Evolutionary conservation across 1,140 invertebrate genomes (phyloP).

Genomic region (Halotydeus destructor): DNA sequence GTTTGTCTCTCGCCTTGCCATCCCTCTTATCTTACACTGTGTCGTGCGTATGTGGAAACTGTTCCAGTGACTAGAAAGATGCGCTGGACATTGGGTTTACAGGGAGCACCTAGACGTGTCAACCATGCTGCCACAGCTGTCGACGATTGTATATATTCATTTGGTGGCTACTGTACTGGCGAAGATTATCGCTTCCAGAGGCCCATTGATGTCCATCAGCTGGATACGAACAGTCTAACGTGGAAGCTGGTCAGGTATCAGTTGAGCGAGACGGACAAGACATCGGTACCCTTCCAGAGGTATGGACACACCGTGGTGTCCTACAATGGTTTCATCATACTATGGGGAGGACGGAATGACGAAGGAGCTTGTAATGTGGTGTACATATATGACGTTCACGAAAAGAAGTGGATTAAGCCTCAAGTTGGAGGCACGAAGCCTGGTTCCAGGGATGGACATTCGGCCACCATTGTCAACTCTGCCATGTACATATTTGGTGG

Average conservation of each 20-base stretch:
- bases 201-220: constrained; percentile 66
- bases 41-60: too few species aligned
- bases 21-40: too few species aligned
- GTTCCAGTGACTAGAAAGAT: too few species aligned
- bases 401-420: constrained; percentile 41
- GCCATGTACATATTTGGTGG: constrained; percentile 81
- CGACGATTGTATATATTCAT: constrained; percentile 57
- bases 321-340: constrained; percentile 48
- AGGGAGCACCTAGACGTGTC: constrained; percentile 52
- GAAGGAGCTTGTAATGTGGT: constrained; percentile 49
- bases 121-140: constrained; percentile 78
- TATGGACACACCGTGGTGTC: constrained; percentile 74
- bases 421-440: constrained; percentile 42
- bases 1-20: too few species aligned
- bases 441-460: constrained; percentile 64
- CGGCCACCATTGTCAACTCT: constrained; percentile 53
- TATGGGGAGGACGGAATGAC: constrained; percentile 81
- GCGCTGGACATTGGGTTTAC: constrained; percentile 22
- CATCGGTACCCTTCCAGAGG: constrained; percentile 24
- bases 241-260: constrained; percentile 9
- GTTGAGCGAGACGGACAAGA: not conserved
- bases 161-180: constrained; percentile 68
- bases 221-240: constrained; percentile 46
- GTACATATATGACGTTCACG: constrained; percentile 54
- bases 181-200: constrained; percentile 43